phyloP scores from a whole-genome alignment of 2,113 vertebrate species.

The Progne subis region DNA sequence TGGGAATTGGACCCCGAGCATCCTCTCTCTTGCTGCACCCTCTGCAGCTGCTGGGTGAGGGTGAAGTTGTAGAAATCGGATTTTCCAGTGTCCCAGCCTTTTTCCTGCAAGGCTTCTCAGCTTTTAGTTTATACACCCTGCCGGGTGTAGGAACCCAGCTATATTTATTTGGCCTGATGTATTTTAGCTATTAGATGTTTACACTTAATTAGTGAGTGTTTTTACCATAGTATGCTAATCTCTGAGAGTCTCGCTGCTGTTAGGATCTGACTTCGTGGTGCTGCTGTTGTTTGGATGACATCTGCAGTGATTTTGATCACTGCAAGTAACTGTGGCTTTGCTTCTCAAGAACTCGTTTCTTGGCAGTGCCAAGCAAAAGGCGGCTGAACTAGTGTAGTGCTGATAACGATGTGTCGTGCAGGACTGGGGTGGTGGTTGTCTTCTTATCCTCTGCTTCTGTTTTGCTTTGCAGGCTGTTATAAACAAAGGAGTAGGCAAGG shows the following conservation, averaged over 20 bases:
- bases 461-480: neutral
- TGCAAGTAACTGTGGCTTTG: neutral
- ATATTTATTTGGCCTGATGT: neutral
- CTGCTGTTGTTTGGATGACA: neutral
- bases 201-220: neutral
- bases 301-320: slow-evolving; percentile 24
- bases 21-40: neutral
- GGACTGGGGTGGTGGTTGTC: neutral
- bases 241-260: fast-evolving
- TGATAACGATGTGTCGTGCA: neutral
- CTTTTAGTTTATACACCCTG: neutral
- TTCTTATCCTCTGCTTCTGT: neutral
- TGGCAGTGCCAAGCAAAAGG: neutral
- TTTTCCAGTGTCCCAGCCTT: neutral
- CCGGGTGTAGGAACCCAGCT: neutral
- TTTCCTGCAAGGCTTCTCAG: neutral
- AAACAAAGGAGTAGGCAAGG: neutral
- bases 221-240: neutral
- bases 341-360: neutral
- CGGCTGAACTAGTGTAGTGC: neutral
- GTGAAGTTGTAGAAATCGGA: neutral
- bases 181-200: neutral
- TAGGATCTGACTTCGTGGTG: neutral
- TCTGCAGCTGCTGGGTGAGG: neutral
- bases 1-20: neutral